Base-by-base conservation (phyloP, 2,113 vertebrate species). In the Lampris megalopsis region DNA sequence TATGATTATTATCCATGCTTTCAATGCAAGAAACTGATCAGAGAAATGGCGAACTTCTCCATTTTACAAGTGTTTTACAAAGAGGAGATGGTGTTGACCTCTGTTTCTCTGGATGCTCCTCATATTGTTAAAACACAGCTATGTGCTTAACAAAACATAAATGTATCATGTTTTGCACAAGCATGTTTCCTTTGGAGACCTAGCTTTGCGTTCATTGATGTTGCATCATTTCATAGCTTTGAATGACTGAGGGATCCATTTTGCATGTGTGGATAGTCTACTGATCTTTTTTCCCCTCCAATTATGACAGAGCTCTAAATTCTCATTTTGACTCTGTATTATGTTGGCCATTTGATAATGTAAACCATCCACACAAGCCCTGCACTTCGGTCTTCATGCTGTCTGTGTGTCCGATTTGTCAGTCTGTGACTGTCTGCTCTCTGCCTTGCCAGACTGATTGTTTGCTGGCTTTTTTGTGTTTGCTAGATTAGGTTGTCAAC, bases 241-340 rank as follows among this genome's bases (percentile, higher is more conserved):
- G 56, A 62, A 66, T 75, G 52, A 47, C 38, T 4, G 8, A 58
- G 65, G 63, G 49, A 45, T 73, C 47, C 58, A 36, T 59, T 35
- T 5, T 79, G 53, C 71, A 3, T 42, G 84, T 89, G 89, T 88
- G 77, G 76, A 86, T 91, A 83, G 87, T 86, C 87, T 83, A 81
- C 79, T n/a, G 6, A 11, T 61, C 38, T 54, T 6, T 11, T 35
- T 43, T 52, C 36, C 66, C n/a, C 35, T 60, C 8, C 57, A 24
- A 13, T 52, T 56, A 42, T 9, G 40, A 38, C 24, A 42, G 4
- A 63, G 60, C 37, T 63, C 43, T 64, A 11, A 45, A 40, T 3
- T 66, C 45, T 53, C n/a, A 35, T 58, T 53, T 60, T n/a, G 42
- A 10, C 7, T 48, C 6, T 47, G 10, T 8, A 49, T 42, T 72